Conservation (phyloP, 2,113 vertebrate genomes). For the Symphodus melops region DNA sequence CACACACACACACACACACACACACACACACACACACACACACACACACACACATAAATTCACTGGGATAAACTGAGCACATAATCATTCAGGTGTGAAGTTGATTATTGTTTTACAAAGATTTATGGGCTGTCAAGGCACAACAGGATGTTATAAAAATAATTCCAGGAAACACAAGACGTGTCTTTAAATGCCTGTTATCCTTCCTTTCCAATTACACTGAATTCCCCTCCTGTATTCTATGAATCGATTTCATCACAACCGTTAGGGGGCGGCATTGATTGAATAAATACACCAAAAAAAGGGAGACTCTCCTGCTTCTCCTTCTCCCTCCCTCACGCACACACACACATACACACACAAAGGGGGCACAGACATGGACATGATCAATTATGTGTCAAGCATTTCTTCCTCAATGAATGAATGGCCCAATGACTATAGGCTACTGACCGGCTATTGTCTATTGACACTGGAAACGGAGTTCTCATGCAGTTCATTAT, state of each 20-base stretch:
- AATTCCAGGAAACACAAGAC: slow-evolving; percentile 44
- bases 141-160: slow-evolving; percentile 53
- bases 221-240: slow-evolving; percentile 16
- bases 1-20: background rate
- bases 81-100: slow-evolving; percentile 30
- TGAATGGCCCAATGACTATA: slow-evolving; percentile 77
- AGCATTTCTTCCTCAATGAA: slow-evolving; percentile 78
- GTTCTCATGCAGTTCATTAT: slow-evolving; percentile 84
- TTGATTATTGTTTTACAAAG: slow-evolving; percentile 43
- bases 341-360: slow-evolving; percentile 43
- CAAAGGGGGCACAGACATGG: slow-evolving; percentile 80
- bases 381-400: slow-evolving; percentile 84
- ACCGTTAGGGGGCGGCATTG: slow-evolving; percentile 79
- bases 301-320: slow-evolving; percentile 28
- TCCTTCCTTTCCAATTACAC: slow-evolving; percentile 53
- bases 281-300: slow-evolving; percentile 63
- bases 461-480: slow-evolving; percentile 75
- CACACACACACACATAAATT: slow-evolving; percentile 18
- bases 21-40: background rate
- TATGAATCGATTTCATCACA: slow-evolving; percentile 35
- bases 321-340: slow-evolving; percentile 1
- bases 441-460: slow-evolving; percentile 79
- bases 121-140: slow-evolving; percentile 52
- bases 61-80: slow-evolving; percentile 43
- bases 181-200: slow-evolving; percentile 60